Evolutionary conservation across 2,888 invertebrate genomes (phyloP).

Genomic region (Stenodera caucasica): DNA sequence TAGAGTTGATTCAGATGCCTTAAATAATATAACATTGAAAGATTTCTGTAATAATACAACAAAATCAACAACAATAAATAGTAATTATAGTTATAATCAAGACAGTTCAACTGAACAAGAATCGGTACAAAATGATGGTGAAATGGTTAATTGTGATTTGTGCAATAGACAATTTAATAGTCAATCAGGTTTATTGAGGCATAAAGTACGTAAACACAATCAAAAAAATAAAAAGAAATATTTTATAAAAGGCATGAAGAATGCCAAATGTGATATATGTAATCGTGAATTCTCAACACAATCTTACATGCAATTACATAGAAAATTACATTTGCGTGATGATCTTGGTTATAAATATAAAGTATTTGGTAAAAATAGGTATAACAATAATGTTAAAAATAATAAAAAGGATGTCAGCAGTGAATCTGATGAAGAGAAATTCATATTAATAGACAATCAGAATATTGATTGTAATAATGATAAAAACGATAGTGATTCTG

Average conservation of each 20-base stretch:
- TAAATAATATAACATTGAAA: slow-evolving; percentile 46
- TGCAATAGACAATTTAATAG: slow-evolving; percentile 46
- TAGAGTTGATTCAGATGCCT: slow-evolving; percentile 32
- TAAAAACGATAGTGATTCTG: background rate
- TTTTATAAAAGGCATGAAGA: slow-evolving; percentile 53
- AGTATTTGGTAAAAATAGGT: slow-evolving; percentile 46
- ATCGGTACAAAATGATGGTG: slow-evolving; percentile 36
- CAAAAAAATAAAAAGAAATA: slow-evolving; percentile 49
- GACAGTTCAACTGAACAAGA: slow-evolving; percentile 12
- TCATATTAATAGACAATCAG: slow-evolving; percentile 17
- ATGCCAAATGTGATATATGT: slow-evolving; percentile 52
- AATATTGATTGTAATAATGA: slow-evolving; percentile 22
- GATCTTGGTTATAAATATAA: slow-evolving; percentile 49
- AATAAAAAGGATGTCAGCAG: slow-evolving; percentile 17
- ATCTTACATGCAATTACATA: slow-evolving; percentile 51
- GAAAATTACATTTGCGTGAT: slow-evolving; percentile 48
- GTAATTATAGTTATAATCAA: background rate
- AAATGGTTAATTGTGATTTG: slow-evolving; percentile 42
- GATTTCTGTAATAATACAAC: slow-evolving; percentile 40
- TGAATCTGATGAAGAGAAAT: slow-evolving; percentile 10
- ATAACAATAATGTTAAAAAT: slow-evolving; percentile 23
- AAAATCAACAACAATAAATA: background rate
- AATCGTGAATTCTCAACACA: slow-evolving; percentile 52
- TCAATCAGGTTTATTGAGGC: slow-evolving; percentile 47
- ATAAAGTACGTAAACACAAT: slow-evolving; percentile 50